Evolutionary conservation across 2,113 vertebrate species (phyloP), one percentile per base, ranked within the genome.

Genomic region (Vulpes lagopus): DNA sequence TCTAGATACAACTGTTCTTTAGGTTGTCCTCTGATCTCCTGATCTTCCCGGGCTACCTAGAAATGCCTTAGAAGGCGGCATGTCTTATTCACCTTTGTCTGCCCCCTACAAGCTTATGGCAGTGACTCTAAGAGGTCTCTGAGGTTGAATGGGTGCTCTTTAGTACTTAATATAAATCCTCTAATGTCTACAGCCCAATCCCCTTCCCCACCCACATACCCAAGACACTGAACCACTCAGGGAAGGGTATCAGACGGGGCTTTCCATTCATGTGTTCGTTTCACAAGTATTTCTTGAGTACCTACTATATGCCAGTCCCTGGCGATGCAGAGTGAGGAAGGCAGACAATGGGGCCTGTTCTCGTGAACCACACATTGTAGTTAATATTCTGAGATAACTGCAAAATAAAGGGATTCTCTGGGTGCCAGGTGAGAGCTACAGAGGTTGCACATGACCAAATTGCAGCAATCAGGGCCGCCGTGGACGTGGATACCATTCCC

Each of bases 341-440:
- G 11, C 59, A 85, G 60, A 84, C 30, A 60, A 60, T 11, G 8
- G 23, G 49, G 74, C 14, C 55, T 55, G 15, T 6, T 65, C 30
- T 89, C 30, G 11, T 22, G 16, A 27, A 57, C 74, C 0, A 2
- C 49, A 38, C 8, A 65, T 69, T 83, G 35, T 94, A 57, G 60
- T 87, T 87, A 69, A 38, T 57, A 84, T 84, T 73, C 69, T n/a
- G n/a, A 80, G 11, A 69, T 84, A 83, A 78, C 11, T 65, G 53
- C 16, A 89, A 92, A 92, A 59, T 51, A 92, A 53, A 76, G 27
- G 94, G 53, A 94, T 57, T 76, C 20, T 74, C 55, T 65, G 27
- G 25, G 49, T 53, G 20, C 84, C 76, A 89, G 12, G n/a, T 85
- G 59, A 43, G 22, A 65, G 9, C n/a, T 60, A 69, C 30, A 89